Conservation (phyloP, 2,888 invertebrate genomes). For the Apeira syringaria region DNA sequence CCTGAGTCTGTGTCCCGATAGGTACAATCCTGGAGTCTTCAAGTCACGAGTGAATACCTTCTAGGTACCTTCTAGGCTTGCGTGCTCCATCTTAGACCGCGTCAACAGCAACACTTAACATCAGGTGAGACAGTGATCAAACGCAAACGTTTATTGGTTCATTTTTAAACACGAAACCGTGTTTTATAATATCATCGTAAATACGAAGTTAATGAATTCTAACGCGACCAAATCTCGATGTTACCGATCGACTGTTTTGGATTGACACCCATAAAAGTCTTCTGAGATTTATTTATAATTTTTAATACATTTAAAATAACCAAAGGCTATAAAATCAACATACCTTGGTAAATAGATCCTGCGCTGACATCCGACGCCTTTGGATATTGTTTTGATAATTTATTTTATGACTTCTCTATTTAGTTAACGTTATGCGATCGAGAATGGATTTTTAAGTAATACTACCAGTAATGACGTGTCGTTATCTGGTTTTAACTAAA, state of each 20-base stretch:
- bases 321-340: slow-evolving; percentile 42
- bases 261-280: slow-evolving; percentile 38
- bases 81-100: too few species aligned
- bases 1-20: too few species aligned
- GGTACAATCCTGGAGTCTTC: too few species aligned
- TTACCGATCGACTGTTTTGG: slow-evolving; percentile 23
- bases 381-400: slow-evolving; percentile 49
- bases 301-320: slow-evolving; percentile 35
- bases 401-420: slow-evolving; percentile 50
- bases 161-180: slow-evolving; percentile 21
- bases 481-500: too few species aligned
- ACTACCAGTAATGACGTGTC: too few species aligned
- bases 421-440: slow-evolving; percentile 38
- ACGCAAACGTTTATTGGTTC: slow-evolving; percentile 37
- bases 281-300: slow-evolving; percentile 44
- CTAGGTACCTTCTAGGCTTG: too few species aligned
- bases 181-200: slow-evolving; percentile 17
- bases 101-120: too few species aligned
- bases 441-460: too few species aligned
- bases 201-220: slow-evolving; percentile 25
- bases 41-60: too few species aligned
- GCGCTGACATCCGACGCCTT: slow-evolving; percentile 42
- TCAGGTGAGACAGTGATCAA: too few species aligned
- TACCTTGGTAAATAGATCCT: slow-evolving; percentile 43
- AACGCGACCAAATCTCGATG: slow-evolving; percentile 20